These are phyloP conservation scores for Ricordea florida DNA, from an alignment of 92 coral and sea anemone genomes.

Conservation along the genomic window DNA sequence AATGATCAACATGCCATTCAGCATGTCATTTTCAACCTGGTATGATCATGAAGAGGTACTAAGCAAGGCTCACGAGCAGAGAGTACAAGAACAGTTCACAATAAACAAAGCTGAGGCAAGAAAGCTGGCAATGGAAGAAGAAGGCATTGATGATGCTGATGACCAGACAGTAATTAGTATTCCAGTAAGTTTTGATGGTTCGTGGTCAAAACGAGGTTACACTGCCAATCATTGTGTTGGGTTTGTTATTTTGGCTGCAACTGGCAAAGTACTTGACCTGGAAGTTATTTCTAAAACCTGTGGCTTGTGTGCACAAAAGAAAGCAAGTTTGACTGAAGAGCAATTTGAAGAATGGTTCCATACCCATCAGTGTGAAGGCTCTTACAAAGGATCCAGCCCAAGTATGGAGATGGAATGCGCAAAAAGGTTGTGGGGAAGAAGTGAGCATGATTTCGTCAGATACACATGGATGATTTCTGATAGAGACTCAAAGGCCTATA, in stretches of 20 bases:
- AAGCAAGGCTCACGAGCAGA: neutral
- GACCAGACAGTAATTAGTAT: conserved; percentile 10
- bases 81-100: neutral
- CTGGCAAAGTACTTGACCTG: conserved; percentile 50
- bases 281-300: conserved; percentile 42
- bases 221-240: conserved; percentile 53
- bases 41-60: conserved; percentile 15
- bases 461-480: conserved; percentile 50
- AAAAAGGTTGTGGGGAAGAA: conserved; percentile 46
- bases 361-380: conserved; percentile 29
- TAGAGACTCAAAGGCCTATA: conserved; percentile 57
- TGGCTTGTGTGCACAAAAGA: conserved; percentile 25
- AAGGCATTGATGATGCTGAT: conserved; percentile 4
- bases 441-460: neutral
- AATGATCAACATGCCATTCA: conserved; percentile 35
- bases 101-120: conserved; percentile 20
- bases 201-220: conserved; percentile 52
- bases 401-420: conserved; percentile 62
- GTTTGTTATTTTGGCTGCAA: conserved; percentile 47
- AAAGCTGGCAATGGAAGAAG: conserved; percentile 20
- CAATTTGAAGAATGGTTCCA: conserved; percentile 35
- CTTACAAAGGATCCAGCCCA: conserved; percentile 45
- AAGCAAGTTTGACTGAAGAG: conserved; percentile 11
- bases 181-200: conserved; percentile 46
- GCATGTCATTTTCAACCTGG: conserved; percentile 9